Evolutionary conservation across 2,888 invertebrate genomes (phyloP), one percentile per base, ranked within the genome.

Genomic region (Pachydiplax longipennis): DNA sequence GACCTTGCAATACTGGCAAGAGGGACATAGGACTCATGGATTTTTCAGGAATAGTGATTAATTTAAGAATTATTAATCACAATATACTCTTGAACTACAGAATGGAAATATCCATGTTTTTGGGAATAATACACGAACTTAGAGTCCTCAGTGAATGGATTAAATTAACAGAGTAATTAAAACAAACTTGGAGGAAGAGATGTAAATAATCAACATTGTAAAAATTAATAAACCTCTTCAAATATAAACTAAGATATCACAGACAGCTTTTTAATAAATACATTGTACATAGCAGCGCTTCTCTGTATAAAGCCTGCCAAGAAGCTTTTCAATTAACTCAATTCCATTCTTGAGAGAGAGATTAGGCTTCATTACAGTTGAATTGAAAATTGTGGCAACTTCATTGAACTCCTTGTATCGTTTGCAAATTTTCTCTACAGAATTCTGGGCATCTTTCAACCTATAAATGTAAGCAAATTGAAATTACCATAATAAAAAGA

Each of bases 371-470:
- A 35, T 37, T 61, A 61, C 61, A 31, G 35, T 61, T 12, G 87
- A 40, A 37, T 58, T 61, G 40, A 61, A 37, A n/a, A 87, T 58
- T n/a, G 61, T 61, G 18, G 87, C n/a, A n/a, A 87, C 61, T 87
- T 87, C 87, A 40, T 25, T n/a, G 6, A 87, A 87, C 22, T 87
- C 87, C n/a, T 65, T 87, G 13, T 87, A 22, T 10, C 61, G 87
- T 37, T 37, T 61, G 40, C 87, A 87, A 37, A 87, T 61, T 37
- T 87, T 87, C 37, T 87, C 87, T 15, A 87, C 58, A n/a, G 37
- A 37, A 61, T 8, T 37, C 18, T 61, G n/a, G 8, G 87, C 61
- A 37, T 87, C 87, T 10, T 87, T 87, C 37, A 87, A 35, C 37
- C 87, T 87, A 18, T 0, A 58, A 87, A 31, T 13, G 6, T 1